Percentiles rank a stretch among this genome's conserved stretches.
Conservation (phyloP, 1,140 invertebrate species). For the Drosophila ananassae region DNA sequence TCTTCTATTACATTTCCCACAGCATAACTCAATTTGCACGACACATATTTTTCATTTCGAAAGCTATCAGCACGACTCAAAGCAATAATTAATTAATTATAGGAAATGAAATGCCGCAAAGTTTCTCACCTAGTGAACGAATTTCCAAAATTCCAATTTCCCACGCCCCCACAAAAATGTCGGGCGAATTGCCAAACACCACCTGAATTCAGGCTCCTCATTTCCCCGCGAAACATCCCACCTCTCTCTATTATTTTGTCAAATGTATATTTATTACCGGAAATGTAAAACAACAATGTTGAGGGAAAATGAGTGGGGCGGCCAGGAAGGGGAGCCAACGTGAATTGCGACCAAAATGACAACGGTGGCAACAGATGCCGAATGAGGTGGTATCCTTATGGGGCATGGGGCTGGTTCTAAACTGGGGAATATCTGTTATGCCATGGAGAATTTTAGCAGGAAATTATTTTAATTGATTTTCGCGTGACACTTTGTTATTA, state of each 20-base stretch:
- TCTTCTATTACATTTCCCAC: background rate
- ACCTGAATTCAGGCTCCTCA: constrained; percentile 8
- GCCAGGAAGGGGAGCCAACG: constrained; percentile 7
- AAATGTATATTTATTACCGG: constrained; percentile 80
- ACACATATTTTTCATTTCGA: constrained; percentile 1
- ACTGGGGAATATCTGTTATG: constrained; percentile 25
- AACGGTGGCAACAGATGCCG: constrained; percentile 67
- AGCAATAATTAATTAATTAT: constrained; percentile 75
- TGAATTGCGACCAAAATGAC: constrained; percentile 60
- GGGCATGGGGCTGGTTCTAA: background rate
- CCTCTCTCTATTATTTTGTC: constrained; percentile 66
- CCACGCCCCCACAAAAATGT: constrained; percentile 55
- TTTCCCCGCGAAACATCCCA: background rate
- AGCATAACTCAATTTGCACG: background rate
- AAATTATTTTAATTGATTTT: constrained; percentile 79
- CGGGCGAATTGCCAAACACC: constrained; percentile 65
- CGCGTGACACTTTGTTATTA: constrained; percentile 66
- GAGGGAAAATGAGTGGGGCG: background rate
- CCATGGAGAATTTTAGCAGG: constrained; percentile 59
- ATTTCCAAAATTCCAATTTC: constrained; percentile 74
- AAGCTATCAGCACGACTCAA: constrained; percentile 57
- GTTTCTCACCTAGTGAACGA: constrained; percentile 69
- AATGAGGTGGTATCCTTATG: constrained; percentile 22
- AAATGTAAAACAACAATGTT: constrained; percentile 77
- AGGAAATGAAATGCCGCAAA: constrained; percentile 81